These are phyloP conservation scores for Centropyge bicolor DNA, from an alignment of 2,797 vertebrate species.

Conservation along the genomic window DNA sequence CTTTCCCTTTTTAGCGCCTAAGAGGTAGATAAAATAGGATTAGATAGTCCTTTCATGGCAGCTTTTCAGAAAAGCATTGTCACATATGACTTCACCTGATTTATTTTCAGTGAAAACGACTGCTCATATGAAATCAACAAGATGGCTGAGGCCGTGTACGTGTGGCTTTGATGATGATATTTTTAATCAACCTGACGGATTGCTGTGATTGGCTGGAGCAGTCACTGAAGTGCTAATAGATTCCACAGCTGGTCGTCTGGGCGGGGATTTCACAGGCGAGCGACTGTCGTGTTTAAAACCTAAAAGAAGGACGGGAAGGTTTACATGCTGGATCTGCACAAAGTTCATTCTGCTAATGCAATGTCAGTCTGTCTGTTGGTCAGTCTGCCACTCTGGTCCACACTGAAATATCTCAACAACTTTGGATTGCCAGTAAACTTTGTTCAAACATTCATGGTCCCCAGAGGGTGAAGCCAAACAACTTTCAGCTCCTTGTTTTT, in stretches of 20 bases:
- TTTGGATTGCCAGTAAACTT: neutral
- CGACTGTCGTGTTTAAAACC: conserved; percentile 51
- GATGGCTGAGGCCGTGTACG: conserved; percentile 29
- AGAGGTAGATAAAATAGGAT: conserved; percentile 84
- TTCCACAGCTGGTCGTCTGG: conserved; percentile 66
- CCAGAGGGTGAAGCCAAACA: neutral
- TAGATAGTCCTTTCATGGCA: conserved; percentile 79
- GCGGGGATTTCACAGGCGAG: conserved; percentile 65
- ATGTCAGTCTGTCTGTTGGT: neutral
- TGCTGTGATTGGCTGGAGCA: conserved; percentile 51
- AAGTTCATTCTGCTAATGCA: conserved; percentile 6
- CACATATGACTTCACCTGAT: conserved; percentile 70
- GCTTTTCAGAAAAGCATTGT: conserved; percentile 73
- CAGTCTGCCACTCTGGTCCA: neutral
- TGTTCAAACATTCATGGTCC: neutral
- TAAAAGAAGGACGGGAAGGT: conserved; percentile 58
- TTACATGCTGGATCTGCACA: conserved; percentile 27
- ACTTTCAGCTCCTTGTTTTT: neutral
- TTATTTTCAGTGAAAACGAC: conserved; percentile 51
- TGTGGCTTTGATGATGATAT: conserved; percentile 34
- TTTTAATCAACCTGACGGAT: conserved; percentile 60
- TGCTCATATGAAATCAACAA: conserved; percentile 57
- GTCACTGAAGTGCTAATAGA: conserved; percentile 52
- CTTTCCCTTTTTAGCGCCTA: conserved; percentile 85
- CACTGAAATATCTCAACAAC: neutral